phyloP scores from a whole-genome alignment of 2,888 invertebrate genomes.

The Drosophila percnosoma region DNA sequence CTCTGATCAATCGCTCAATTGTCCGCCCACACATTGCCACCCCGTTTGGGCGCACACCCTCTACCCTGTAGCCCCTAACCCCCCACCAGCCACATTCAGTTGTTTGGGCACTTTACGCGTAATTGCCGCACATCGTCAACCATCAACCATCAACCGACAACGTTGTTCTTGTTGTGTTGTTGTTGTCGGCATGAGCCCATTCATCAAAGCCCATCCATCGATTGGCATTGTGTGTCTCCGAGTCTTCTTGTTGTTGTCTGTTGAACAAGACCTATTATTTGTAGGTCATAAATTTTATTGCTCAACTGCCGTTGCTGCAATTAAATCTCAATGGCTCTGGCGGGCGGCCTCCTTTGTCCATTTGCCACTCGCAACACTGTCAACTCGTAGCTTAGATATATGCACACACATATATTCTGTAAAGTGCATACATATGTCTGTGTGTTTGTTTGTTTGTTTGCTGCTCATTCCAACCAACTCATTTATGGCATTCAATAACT shows the following conservation, averaged over 20 bases:
- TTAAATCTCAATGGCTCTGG: conserved; percentile 81
- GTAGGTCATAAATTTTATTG: conserved; percentile 84
- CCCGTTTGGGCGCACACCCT: conserved; percentile 7
- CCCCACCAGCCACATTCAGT: conserved; percentile 20
- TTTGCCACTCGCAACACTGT: conserved; percentile 36
- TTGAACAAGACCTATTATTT: conserved; percentile 82
- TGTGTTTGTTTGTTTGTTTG: background rate
- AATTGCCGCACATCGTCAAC: conserved; percentile 70
- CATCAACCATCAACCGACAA: conserved; percentile 17
- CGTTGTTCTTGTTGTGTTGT: conserved; percentile 28
- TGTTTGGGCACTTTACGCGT: conserved; percentile 69
- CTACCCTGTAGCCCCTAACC: background rate
- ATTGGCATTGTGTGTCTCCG: conserved; percentile 48
- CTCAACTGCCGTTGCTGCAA: conserved; percentile 82
- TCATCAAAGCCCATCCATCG: conserved; percentile 70
- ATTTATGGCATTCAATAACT: conserved; percentile 9
- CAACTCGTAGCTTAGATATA: conserved; percentile 4
- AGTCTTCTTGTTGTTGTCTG: conserved; percentile 33
- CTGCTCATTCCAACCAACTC: background rate
- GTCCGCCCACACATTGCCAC: conserved; percentile 36
- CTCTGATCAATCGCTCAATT: conserved; percentile 31
- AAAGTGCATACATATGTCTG: background rate
- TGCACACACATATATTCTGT: background rate
- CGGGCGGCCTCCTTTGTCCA: conserved; percentile 68
- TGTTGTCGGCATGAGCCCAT: conserved; percentile 53